Base-by-base conservation (phyloP, 2,113 vertebrate species). In the Centropristis striata region DNA sequence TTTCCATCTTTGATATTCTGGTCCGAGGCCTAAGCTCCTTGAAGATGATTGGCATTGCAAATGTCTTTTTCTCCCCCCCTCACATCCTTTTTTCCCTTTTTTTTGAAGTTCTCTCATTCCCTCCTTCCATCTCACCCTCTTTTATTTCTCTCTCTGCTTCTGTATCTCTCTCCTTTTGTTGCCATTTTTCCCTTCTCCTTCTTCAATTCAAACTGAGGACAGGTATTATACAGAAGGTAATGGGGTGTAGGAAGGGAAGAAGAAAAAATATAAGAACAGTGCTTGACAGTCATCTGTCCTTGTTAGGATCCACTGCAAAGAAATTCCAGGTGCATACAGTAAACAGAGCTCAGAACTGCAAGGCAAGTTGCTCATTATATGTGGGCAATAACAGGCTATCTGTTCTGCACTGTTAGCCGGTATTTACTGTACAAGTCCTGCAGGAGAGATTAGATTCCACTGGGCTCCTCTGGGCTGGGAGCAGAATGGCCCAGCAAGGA, bases 41-140 rank as follows among this genome's bases (percentile, higher is more conserved):
- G 87, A 90, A 88, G 84, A 90, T 92, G 91, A 92, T 78, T 92
- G 89, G 75, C 90, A 83, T 86, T 80, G 80, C 79, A 85, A 90
- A 90, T 82, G 73, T 71, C 74, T 71, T 59, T 66, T 55, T 42
- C 66, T 23, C 25, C 23, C 67, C 23, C 25, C 2, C n/a, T 4
- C 27, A 32, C 32, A 32, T 37, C 20, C 27, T 13, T 49, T 47
- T 49, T 49, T 49, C 3, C 2, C 11, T 25, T 39, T 71, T 74
- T 88, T 80, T 75, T 67, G 20, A 75, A 83, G 59, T 71, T 90
- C 16, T 23, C 61, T 59, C 77, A 49, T 80, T 86, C 68, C 50
- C 28, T 80, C 21, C 39, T 53, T 78, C 60, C 69, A 20, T 69
- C 51, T 83, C 61, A 49, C 55, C 53, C 71, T 23, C 59, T 74